Evolutionary conservation across 2,888 invertebrate species (phyloP), one percentile per base, ranked within the genome.

Genomic region (Operophtera brumata): DNA sequence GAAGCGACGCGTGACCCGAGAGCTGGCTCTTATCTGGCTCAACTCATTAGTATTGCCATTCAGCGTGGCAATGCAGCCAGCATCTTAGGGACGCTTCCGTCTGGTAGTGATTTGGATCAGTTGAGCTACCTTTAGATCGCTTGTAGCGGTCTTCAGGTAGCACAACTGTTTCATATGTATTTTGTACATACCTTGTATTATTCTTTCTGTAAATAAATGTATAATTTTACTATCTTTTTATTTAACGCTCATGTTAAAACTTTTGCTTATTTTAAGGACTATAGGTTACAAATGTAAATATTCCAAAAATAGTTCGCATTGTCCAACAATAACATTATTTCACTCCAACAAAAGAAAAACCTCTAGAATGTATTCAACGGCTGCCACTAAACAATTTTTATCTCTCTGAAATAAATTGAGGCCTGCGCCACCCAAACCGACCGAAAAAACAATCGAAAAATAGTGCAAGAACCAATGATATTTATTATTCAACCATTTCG

Each of bases 301-400:
- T 44, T 51, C 47, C 14, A 39, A 41, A 57, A 48, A 48, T 45
- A 52, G 52, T 57, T 11, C n/a, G 45, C 57, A 52, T 57, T 48
- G 47, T 35, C 40, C 47, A 28, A 54, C 47, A 53, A 51, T 45
- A 57, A 49, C 56, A 48, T 50, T 50, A 54, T 47, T 52, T 39
- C 39, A 62, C 36, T 13, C 12, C 57, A 48, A 63, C 53, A 54
- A 58, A 61, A 56, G 43, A 41, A 46, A 57, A 59, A 57, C 63
- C 62, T 53, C 51, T 52, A 41, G 45, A 54, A 69, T 71, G 65
- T 69, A 70, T 73, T 66, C 64, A 65, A 59, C 64, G 62, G 60
- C 64, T 65, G 68, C 61, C 67, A 71, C 67, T 67, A 69, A 71
- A 75, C 67, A 66, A 64, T 72, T 70, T 72, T 74, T 75, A 74